Conservation (phyloP, 2,797 vertebrate species). For the Acipenser ruthenus region DNA sequence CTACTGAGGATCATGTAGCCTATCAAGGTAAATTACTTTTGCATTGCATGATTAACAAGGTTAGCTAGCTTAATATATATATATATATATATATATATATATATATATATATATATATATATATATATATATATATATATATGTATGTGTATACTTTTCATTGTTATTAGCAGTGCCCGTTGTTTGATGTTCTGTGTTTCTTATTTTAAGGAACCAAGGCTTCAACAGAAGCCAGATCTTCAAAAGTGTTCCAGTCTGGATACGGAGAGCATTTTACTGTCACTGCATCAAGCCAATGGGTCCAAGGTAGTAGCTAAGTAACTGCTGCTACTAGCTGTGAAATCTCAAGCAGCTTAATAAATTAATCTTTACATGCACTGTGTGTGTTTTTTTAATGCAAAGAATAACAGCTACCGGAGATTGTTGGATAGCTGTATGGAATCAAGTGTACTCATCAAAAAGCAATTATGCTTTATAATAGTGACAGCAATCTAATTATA, state of each 20-base stretch:
- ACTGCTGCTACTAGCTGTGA: not conserved
- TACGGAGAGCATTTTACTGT: conserved; percentile 75
- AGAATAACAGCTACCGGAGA: too few relatives aligned
- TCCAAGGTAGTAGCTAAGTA: conserved; percentile 70
- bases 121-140: too few relatives aligned
- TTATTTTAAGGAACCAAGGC: conserved; percentile 66
- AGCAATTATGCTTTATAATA: too few relatives aligned
- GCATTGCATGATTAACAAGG: not conserved
- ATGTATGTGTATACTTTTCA: too few relatives aligned
- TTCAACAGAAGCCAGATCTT: conserved; percentile 72
- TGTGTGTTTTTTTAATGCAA: too few relatives aligned
- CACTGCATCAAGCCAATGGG: conserved; percentile 80
- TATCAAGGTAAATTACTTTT: conserved; percentile 71
- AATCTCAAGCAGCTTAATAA: too few relatives aligned
- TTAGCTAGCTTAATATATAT: not conserved
- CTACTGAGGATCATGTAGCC: conserved; percentile 77
- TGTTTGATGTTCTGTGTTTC: conserved; percentile 1
- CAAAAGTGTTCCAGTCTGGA: conserved; percentile 62
- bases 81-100: too few relatives aligned
- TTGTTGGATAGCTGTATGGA: too few relatives aligned
- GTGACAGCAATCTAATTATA: too few relatives aligned
- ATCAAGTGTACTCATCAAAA: too few relatives aligned
- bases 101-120: too few relatives aligned
- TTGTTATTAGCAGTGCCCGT: not conserved
- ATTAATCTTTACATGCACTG: too few relatives aligned